Percentiles rank a stretch among this genome's conserved stretches.
Conservation (phyloP, 2,113 vertebrate species). For the Fulmarus glacialis region DNA sequence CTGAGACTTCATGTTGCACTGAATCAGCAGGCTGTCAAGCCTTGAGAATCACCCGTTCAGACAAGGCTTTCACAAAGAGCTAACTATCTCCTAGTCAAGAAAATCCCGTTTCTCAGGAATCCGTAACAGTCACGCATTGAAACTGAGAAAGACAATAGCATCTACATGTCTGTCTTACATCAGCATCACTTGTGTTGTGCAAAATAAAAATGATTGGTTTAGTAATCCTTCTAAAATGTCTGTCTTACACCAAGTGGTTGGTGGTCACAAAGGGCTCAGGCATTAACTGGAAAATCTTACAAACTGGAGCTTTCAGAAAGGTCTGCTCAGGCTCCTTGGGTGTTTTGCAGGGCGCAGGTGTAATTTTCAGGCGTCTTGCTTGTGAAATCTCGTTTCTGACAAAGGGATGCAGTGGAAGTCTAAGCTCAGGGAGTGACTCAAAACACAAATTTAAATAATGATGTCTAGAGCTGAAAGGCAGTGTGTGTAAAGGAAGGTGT, state of each 20-base stretch:
- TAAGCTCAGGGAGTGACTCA: background rate
- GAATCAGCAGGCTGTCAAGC: conserved; percentile 49
- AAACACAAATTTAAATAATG: background rate
- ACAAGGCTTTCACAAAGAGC: conserved; percentile 16
- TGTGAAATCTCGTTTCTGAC: background rate
- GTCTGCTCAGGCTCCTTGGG: background rate
- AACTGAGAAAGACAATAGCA: background rate
- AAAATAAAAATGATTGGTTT: background rate
- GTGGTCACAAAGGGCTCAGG: background rate
- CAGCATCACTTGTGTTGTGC: background rate
- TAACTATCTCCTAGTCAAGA: background rate
- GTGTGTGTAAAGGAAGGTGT: background rate
- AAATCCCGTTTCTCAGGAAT: background rate
- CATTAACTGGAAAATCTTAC: background rate
- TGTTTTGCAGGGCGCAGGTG: background rate
- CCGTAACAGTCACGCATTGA: background rate
- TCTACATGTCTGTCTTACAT: background rate
- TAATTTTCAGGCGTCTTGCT: background rate
- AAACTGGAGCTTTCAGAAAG: background rate
- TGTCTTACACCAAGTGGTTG: background rate
- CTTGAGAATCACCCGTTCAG: conserved; percentile 19
- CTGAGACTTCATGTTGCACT: conserved; percentile 26
- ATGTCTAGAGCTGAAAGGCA: background rate
- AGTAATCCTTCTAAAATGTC: background rate
- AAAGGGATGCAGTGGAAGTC: background rate